Evolutionary conservation across 1,140 invertebrate species (phyloP), one percentile per base, ranked within the genome.

Genomic region (Gyrodactylus salaris): DNA sequence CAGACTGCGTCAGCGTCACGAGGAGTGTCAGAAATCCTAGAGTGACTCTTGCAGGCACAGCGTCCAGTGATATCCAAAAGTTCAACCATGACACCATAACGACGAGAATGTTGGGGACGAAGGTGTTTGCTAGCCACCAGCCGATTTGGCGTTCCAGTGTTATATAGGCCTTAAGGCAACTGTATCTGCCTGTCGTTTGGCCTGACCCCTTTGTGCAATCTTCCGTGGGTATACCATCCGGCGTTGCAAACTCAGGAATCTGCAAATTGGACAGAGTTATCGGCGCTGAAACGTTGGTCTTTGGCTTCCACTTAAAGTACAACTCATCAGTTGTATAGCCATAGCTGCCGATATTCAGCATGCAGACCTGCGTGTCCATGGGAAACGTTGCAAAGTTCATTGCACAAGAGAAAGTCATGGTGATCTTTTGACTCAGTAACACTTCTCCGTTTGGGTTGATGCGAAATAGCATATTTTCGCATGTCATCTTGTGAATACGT

Each of bases 11-110:
- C 20, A 71, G 20, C 1, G 25, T 71, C 25, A 21, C 73, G 7
- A 74, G 24, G 1, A 74, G 21, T 16, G 73, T 34, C 24, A 74
- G 24, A 22, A 74, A 24, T 2, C 73, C 73, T 7, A 74, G 27
- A 24, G 27, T 68, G 20, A 74, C 27, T 24, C 73, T 54, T 7
- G 73, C 73, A 0, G 34, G 27, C 0, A 74, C 73, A 19, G 73
- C 73, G 20, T 74, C 68, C 22, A 68, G 26, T 25, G 22, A 23
- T 20, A 74, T 26, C 24, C 24, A 74, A 25, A 74, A 74, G 27
- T 74, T 74, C n/a, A 74, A n/a, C 73, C 73, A 74, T 0, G 73
- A 74, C 0, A 74, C 24, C 73, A 74, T 74, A 20, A 74, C 27
- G 26, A 74, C 24, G 1, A 74, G 20, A 68, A 74, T 68, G 22